Evolutionary conservation across 2,797 vertebrate genomes (phyloP), one percentile per base, ranked within the genome.

Genomic region (Chelon auratus): DNA sequence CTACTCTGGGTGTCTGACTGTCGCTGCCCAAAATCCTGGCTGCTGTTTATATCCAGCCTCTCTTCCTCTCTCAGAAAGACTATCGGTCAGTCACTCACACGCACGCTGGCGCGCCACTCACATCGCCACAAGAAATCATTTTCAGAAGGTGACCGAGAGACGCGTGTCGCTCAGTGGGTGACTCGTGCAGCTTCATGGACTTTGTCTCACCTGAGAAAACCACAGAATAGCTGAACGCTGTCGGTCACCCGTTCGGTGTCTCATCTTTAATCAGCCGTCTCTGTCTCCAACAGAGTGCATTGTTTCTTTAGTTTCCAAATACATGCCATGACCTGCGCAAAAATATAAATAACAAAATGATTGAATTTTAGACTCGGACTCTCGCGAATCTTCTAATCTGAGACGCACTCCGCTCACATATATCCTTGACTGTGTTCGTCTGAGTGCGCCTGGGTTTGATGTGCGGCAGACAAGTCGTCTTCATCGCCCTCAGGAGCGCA

Each of bases 101-200:
- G 86, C 85, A 78, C 88, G 68, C 64, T 48, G 84, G 81, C 78
- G 77, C 81, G 70, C 77, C 80, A 54, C 87, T 81, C 83, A 82
- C 83, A 76, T 79, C 78, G 68, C 81, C 86, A 77, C 51, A 40
- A 80, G 73, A 70, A 89, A 81, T 82, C 3, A 57, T 60, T 83
- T 82, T 64, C 66, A 78, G 85, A 89, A 91, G 92, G 91, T 91
- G 91, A 91, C 88, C 91, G 85, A 69, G 77, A 26, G 79, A 76
- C 79, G 86, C 87, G 42, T 20, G 20, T 71, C 51, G 68, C 63
- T 71, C 71, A 13, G 68, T 14, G 80, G 77, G 69, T 66, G 71
- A 81, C 64, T 50, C 68, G 48, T 33, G 78, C 73, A 53, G 75
- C 68, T 88, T 57, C 26, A 64, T 78, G 62, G 77, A 84, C 83